Conservation (phyloP, 2,797 vertebrate genomes). For the Pseudotriccus pelzelni region DNA sequence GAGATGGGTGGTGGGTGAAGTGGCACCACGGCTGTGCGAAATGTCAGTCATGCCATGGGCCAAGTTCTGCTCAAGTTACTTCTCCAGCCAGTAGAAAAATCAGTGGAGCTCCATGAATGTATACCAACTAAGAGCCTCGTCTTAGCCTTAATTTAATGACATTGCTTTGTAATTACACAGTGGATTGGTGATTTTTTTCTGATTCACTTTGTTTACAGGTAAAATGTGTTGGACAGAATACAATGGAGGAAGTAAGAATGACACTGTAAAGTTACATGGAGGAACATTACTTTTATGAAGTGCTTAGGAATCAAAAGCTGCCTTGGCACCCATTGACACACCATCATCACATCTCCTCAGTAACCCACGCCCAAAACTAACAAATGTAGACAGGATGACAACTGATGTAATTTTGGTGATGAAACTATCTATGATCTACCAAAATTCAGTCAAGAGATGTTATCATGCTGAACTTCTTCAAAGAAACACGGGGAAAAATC, state of each 20-base stretch:
- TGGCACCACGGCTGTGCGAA: neutral
- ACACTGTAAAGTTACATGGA: neutral
- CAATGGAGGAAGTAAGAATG: neutral
- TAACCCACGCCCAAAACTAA: conserved; percentile 24
- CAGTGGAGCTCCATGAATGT: neutral
- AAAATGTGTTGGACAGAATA: neutral
- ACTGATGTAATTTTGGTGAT: conserved; percentile 22
- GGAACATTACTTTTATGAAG: neutral
- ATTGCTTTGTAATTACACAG: neutral
- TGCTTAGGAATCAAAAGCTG: neutral
- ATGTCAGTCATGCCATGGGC: neutral
- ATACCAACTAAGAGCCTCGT: accelerated
- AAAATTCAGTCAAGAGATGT: conserved; percentile 16
- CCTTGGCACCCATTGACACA: neutral
- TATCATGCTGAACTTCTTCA: neutral
- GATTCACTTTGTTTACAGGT: neutral
- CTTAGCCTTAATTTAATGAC: neutral
- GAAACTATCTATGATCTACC: conserved; percentile 21
- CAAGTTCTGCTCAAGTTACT: neutral
- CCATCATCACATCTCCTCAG: conserved; percentile 13
- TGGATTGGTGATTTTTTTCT: neutral
- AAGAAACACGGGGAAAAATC: neutral
- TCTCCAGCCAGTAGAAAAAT: neutral
- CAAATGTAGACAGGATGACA: conserved; percentile 54
- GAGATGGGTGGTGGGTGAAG: neutral